These are phyloP conservation scores for Gymnoscopelus microlampas DNA, from an alignment of 2,797 vertebrate genomes.

Conservation along the genomic window DNA sequence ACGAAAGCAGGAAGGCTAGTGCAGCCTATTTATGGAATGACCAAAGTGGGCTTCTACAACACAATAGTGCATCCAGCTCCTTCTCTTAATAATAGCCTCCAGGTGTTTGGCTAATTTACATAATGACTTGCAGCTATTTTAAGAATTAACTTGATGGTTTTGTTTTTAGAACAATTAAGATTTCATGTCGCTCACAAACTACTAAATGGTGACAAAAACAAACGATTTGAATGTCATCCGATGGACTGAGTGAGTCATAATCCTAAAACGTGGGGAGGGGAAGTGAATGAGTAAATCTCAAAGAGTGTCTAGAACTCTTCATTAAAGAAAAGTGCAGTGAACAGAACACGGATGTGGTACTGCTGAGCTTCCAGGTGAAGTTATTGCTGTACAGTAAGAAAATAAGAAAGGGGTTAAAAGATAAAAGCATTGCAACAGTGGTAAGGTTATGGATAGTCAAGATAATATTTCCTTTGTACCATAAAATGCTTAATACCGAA, in stretches of 20 bases:
- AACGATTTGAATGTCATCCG: constrained; percentile 47
- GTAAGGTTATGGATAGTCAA: too few species aligned
- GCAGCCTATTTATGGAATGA: neutral
- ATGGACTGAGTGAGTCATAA: constrained; percentile 47
- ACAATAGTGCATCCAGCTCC: neutral
- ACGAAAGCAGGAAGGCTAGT: too few species aligned
- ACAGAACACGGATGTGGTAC: too few species aligned
- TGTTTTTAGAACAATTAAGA: constrained; percentile 52
- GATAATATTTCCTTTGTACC: too few species aligned
- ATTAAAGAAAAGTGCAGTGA: too few species aligned
- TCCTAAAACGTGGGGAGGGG: constrained; percentile 36
- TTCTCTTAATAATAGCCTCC: constrained; percentile 36
- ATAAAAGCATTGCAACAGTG: too few species aligned
- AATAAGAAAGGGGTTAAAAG: too few species aligned
- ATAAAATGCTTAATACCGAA: too few species aligned
- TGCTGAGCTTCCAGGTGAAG: too few species aligned
- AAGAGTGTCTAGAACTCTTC: too few species aligned
- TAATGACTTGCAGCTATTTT: constrained; percentile 39
- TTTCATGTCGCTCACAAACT: constrained; percentile 59
- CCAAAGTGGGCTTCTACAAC: neutral
- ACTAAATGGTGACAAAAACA: constrained; percentile 54
- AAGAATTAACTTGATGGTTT: constrained; percentile 47
- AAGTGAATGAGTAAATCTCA: constrained; percentile 39
- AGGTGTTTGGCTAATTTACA: constrained; percentile 51
- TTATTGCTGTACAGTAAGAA: too few species aligned